A percentile compares a stretch with the other conserved stretches of the same genome.
Evolutionary conservation across 2,797 vertebrate genomes (phyloP).

Genomic region (Naso thynnoides): DNA sequence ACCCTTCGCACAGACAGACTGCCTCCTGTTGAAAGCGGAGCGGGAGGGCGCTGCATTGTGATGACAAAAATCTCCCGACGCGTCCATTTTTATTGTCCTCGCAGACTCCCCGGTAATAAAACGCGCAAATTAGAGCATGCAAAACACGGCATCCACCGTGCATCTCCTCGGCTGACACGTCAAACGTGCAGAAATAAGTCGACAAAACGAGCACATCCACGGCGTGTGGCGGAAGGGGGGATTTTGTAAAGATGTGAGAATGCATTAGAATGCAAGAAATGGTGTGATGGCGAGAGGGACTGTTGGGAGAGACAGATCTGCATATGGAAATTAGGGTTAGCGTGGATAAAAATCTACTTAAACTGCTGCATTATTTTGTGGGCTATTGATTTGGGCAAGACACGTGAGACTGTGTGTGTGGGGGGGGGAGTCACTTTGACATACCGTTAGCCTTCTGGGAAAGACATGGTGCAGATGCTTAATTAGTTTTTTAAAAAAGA

Average conservation of each 20-base stretch:
- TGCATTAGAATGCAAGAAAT: constrained; percentile 89
- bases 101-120: constrained; percentile 57
- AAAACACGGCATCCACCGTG: constrained; percentile 39
- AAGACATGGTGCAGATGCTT: constrained; percentile 21
- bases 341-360: constrained; percentile 90
- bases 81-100: constrained; percentile 70
- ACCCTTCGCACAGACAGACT: constrained; percentile 50
- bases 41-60: constrained; percentile 45
- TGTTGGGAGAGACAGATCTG: constrained; percentile 94
- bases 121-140: constrained; percentile 64
- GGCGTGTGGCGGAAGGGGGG: constrained; percentile 65
- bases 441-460: not conserved
- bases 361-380: constrained; percentile 87
- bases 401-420: constrained; percentile 8
- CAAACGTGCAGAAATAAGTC: constrained; percentile 65
- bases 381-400: constrained; percentile 83
- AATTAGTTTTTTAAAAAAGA: no score
- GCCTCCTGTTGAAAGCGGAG: constrained; percentile 56
- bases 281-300: constrained; percentile 86
- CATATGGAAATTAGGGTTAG: constrained; percentile 98
- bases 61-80: constrained; percentile 54
- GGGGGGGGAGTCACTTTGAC: constrained; percentile 17
- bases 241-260: constrained; percentile 80
- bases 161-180: constrained; percentile 40
- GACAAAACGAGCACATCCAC: constrained; percentile 67